These are phyloP conservation scores for Steinernema carpocapsae DNA, from an alignment of 2,888 invertebrate genomes.

Conservation along the genomic window DNA sequence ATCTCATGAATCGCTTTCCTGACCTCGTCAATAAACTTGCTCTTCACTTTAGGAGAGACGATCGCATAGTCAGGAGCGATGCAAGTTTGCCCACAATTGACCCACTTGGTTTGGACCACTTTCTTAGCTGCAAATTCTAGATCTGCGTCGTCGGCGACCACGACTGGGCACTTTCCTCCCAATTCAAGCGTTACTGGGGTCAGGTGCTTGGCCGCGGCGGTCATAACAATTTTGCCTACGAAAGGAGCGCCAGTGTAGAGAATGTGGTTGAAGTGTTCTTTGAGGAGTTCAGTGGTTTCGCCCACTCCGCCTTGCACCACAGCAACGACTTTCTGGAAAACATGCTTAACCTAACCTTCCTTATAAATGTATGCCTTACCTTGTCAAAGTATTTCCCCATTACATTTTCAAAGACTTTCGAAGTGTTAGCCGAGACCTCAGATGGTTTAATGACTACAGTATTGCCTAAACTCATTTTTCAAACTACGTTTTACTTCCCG, in stretches of 20 bases:
- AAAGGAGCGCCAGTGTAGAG: slow-evolving; percentile 84
- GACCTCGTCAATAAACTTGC: slow-evolving; percentile 49
- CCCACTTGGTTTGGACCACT: slow-evolving; percentile 92
- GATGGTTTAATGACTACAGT: slow-evolving; percentile 59
- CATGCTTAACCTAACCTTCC: background rate
- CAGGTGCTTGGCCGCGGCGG: slow-evolving; percentile 84
- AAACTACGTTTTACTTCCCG: no score
- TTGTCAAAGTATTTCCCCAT: slow-evolving; percentile 55
- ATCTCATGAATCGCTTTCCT: slow-evolving; percentile 72
- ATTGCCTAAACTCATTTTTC: no score
- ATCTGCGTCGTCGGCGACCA: slow-evolving; percentile 82
- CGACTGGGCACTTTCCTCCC: slow-evolving; percentile 81
- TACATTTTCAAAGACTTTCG: slow-evolving; percentile 50
- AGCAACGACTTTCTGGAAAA: slow-evolving; percentile 71
- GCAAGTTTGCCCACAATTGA: slow-evolving; percentile 75
- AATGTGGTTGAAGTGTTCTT: slow-evolving; percentile 89
- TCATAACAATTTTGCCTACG: slow-evolving; percentile 86
- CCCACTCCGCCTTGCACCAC: slow-evolving; percentile 82
- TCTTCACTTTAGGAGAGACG: slow-evolving; percentile 45
- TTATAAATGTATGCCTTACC: slow-evolving; percentile 37
- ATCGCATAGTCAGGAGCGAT: slow-evolving; percentile 66
- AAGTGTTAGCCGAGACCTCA: slow-evolving; percentile 54
- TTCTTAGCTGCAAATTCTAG: slow-evolving; percentile 80
- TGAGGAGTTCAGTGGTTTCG: slow-evolving; percentile 84
- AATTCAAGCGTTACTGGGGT: slow-evolving; percentile 92